Conservation (phyloP, 2,797 vertebrate species). For the Semaprochilodus insignis region DNA sequence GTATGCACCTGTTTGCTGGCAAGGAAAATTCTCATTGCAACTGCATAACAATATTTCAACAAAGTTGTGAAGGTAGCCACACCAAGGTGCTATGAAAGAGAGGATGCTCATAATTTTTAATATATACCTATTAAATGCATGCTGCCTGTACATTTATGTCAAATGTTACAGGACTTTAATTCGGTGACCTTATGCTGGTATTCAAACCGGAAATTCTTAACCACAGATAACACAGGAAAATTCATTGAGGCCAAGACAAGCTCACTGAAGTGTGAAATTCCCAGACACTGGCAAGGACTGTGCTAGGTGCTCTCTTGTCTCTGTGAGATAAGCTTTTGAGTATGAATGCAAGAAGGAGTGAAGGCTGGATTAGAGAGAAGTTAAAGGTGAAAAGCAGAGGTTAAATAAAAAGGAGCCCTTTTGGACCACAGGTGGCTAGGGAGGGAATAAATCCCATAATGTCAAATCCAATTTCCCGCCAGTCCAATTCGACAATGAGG, state of each 20-base stretch:
- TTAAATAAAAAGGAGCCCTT: slow-evolving; percentile 22
- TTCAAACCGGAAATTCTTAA: neutral
- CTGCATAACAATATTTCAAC: too few relatives aligned
- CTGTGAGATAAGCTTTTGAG: neutral
- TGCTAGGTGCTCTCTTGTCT: neutral
- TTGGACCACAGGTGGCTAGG: slow-evolving; percentile 3
- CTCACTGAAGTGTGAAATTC: slow-evolving; percentile 36
- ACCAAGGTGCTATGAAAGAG: too few relatives aligned
- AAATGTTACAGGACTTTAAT: neutral
- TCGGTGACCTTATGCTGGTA: neutral
- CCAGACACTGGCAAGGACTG: neutral
- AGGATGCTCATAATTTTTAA: too few relatives aligned
- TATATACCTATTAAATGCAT: neutral
- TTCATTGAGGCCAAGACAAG: neutral
- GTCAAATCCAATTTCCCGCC: slow-evolving; percentile 26
- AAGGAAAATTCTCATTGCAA: too few relatives aligned
- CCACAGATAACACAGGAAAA: slow-evolving; percentile 9
- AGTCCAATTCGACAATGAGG: slow-evolving; percentile 19
- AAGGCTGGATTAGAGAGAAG: slow-evolving; percentile 17
- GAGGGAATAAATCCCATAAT: slow-evolving; percentile 26
- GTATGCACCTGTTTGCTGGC: too few relatives aligned
- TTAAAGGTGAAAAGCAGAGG: slow-evolving; percentile 20
- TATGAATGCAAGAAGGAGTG: neutral
- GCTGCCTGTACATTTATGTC: neutral
- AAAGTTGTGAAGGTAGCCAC: too few relatives aligned